Evolutionary conservation across 1,140 invertebrate species (phyloP).

Genomic region (Conus ventricosus): DNA sequence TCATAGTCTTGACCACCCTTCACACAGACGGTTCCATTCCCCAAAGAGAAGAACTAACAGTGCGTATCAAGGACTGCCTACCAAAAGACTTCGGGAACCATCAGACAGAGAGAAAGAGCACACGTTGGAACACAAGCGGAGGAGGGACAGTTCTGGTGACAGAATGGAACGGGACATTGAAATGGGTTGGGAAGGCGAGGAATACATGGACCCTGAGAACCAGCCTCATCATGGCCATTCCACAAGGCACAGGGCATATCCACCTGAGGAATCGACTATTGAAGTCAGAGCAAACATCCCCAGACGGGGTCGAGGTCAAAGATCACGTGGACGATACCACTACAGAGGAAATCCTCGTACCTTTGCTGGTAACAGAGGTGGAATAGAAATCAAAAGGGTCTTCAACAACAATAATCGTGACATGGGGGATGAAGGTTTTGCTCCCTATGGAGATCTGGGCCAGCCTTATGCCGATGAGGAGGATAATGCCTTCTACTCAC

Average conservation of each 20-base stretch:
- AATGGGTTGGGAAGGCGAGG: too few relatives aligned
- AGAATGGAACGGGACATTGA: too few relatives aligned
- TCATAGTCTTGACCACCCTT: not conserved
- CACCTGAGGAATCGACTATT: not conserved
- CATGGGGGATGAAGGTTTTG: not conserved
- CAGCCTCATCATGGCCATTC: too few relatives aligned
- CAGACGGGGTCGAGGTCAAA: not conserved
- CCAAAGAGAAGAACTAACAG: not conserved
- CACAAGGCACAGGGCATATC: not conserved
- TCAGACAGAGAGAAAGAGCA: not conserved
- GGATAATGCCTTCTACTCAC: not conserved
- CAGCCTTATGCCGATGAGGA: not conserved
- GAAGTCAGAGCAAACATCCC: not conserved
- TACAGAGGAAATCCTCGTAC: not conserved
- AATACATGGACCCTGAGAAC: too few relatives aligned
- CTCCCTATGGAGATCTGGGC: not conserved
- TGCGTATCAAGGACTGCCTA: not conserved
- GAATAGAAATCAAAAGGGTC: not conserved
- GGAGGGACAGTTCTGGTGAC: not conserved
- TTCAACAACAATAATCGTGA: not conserved
- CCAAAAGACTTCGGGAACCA: not conserved
- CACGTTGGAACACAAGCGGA: not conserved
- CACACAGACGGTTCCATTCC: not conserved
- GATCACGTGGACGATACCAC: not conserved
- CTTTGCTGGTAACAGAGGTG: not conserved